Evolutionary conservation across 2,888 invertebrate species (phyloP).

Genomic region (Drosophila cyrtoloma): DNA sequence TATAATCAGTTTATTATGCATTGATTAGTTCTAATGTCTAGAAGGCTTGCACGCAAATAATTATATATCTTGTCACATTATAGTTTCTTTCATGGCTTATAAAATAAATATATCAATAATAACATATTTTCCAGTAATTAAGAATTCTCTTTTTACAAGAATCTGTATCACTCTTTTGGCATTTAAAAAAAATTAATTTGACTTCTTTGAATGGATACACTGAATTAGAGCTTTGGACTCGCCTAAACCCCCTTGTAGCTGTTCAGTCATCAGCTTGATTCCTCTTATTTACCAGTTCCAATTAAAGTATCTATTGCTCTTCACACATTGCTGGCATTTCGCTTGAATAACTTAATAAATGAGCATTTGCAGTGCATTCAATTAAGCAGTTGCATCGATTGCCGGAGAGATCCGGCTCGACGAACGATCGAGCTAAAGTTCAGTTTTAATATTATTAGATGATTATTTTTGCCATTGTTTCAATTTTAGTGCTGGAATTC

Average conservation of each 20-base stretch:
- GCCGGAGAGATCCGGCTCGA: slow-evolving; percentile 65
- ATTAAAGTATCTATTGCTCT: slow-evolving; percentile 64
- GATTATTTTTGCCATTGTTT: slow-evolving; percentile 67
- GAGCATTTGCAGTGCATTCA: slow-evolving; percentile 67
- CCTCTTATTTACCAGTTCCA: slow-evolving; percentile 40
- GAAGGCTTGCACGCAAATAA: not conserved
- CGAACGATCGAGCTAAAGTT: slow-evolving; percentile 50
- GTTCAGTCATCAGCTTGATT: slow-evolving; percentile 13
- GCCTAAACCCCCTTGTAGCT: not conserved
- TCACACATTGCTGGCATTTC: slow-evolving; percentile 71
- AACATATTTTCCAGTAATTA: not conserved
- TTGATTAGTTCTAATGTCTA: not conserved
- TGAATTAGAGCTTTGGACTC: not conserved
- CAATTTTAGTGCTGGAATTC: slow-evolving; percentile 63
- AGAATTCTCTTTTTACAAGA: not conserved
- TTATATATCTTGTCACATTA: not conserved
- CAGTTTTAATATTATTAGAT: slow-evolving; percentile 70
- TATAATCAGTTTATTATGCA: not conserved
- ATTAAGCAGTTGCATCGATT: slow-evolving; percentile 56
- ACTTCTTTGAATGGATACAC: not conserved
- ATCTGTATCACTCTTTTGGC: not conserved
- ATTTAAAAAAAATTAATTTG: not conserved
- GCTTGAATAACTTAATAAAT: slow-evolving; percentile 76
- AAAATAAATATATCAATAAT: not conserved
- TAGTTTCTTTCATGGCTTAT: not conserved